Conservation (phyloP, 2,797 vertebrate species). For the Morelia viridis region DNA sequence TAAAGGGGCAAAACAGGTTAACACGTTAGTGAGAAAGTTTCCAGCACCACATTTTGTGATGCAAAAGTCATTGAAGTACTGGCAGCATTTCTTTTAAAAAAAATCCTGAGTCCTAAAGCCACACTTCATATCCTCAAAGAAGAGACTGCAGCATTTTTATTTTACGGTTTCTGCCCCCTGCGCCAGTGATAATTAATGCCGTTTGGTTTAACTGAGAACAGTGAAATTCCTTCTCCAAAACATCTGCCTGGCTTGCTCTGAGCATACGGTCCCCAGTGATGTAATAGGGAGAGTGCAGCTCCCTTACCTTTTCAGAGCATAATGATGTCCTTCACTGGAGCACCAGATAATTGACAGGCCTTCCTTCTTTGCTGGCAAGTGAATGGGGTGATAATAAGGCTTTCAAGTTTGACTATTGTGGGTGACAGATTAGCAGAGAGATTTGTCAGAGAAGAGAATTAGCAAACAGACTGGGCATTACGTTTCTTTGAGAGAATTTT, state of each 20-base stretch:
- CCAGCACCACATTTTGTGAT: slow-evolving; percentile 13
- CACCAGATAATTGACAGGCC: not conserved
- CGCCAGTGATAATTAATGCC: not conserved
- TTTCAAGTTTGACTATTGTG: not conserved
- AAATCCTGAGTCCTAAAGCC: not conserved
- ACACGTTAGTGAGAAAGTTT: slow-evolving; percentile 13
- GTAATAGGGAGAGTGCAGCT: not conserved
- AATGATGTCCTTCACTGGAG: not conserved
- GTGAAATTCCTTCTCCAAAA: not conserved
- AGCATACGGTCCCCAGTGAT: not conserved
- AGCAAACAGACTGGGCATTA: not conserved
- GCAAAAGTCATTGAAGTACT: slow-evolving; percentile 18
- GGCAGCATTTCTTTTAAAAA: slow-evolving; percentile 39
- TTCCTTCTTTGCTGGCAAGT: not conserved
- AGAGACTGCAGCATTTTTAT: too few relatives aligned
- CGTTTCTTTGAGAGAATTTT: not conserved
- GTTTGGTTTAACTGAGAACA: not conserved
- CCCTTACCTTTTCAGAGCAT: not conserved
- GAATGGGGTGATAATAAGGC: not conserved
- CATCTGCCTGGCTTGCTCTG: not conserved
- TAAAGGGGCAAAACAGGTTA: slow-evolving; percentile 19
- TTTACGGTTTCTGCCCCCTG: not conserved
- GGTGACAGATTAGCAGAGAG: not conserved
- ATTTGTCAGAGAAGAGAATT: not conserved
- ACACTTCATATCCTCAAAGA: not conserved